Conservation (phyloP, 1,140 invertebrate species). For the Eueides isabella region DNA sequence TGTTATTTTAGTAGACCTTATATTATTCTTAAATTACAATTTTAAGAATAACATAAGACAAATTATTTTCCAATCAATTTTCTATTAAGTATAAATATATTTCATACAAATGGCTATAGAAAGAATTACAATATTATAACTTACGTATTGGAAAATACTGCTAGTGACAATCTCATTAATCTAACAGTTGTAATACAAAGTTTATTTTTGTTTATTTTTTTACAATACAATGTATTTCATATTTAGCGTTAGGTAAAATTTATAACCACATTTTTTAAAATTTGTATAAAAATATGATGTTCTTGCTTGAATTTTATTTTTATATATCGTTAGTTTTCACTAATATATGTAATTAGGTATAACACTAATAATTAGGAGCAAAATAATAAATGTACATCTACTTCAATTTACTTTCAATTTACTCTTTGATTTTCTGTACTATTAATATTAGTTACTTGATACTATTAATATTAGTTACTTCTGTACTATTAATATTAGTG, state of each 20-base stretch:
- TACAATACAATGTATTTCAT: background rate
- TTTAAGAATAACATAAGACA: background rate
- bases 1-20: background rate
- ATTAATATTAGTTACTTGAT: no score
- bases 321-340: no score
- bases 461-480: no score
- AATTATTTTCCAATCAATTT: background rate
- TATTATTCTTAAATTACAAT: background rate
- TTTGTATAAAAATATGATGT: no score
- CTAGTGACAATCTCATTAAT: background rate
- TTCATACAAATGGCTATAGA: background rate
- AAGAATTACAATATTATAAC: background rate
- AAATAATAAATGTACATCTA: no score
- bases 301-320: no score
- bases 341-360: no score
- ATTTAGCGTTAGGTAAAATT: background rate
- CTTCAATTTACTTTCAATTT: no score
- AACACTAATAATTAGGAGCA: no score
- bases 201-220: background rate
- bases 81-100: background rate
- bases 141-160: background rate
- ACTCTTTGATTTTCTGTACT: no score
- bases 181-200: background rate
- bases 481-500: no score
- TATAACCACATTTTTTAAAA: no score